Percentiles rank a stretch among this genome's conserved stretches.
Evolutionary conservation across 2,888 invertebrate genomes (phyloP).

Genomic region (Ormyrus labotus): DNA sequence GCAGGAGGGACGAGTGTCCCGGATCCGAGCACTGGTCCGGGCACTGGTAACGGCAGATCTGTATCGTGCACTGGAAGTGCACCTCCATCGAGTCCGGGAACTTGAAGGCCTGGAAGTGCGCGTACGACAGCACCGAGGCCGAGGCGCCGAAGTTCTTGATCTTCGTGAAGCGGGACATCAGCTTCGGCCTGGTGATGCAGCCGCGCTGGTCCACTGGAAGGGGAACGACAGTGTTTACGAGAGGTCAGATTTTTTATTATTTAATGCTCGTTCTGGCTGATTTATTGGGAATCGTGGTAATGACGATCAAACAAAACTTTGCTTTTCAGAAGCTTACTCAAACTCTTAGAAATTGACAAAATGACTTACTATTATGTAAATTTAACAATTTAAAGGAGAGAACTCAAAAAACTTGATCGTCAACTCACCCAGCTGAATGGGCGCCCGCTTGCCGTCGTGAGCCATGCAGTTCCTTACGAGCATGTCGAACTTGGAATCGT

Average conservation of each 20-base stretch:
- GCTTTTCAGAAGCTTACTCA: no score
- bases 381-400: no score
- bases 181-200: constrained; percentile 92
- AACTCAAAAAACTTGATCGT: background rate
- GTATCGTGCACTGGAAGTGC: constrained; percentile 96
- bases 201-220: constrained; percentile 87
- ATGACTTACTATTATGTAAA: no score
- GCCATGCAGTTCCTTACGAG: constrained; percentile 95
- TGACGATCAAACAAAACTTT: no score
- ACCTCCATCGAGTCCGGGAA: constrained; percentile 98
- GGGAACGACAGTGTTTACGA: background rate
- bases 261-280: background rate
- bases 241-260: background rate
- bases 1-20: constrained; percentile 70
- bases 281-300: no score
- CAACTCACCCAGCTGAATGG: constrained; percentile 85
- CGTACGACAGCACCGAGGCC: constrained; percentile 93
- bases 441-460: constrained; percentile 94
- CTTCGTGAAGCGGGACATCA: constrained; percentile 95
- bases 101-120: constrained; percentile 96
- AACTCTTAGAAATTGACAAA: no score
- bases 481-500: constrained; percentile 97
- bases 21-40: constrained; percentile 92
- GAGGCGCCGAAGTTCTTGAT: constrained; percentile 96
- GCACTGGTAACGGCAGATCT: constrained; percentile 94